phyloP scores from a whole-genome alignment of 2,113 vertebrate genomes.

The Jaculus jaculus region DNA sequence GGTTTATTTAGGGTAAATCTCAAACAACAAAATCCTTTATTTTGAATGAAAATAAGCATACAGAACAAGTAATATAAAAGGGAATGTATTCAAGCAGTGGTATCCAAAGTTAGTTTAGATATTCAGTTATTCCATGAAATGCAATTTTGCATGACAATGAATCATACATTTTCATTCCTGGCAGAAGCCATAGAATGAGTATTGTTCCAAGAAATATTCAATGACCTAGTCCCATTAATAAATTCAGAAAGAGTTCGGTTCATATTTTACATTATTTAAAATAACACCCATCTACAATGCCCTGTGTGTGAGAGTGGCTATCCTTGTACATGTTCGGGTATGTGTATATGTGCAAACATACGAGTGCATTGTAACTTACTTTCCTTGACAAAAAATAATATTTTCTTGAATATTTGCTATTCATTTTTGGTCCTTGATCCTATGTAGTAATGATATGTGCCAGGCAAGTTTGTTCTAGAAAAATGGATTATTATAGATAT shows the following conservation, averaged over 20 bases:
- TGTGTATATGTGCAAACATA: too few relatives aligned
- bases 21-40: background rate
- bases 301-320: too few relatives aligned
- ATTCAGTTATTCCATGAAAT: conserved; percentile 27
- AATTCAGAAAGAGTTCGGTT: background rate
- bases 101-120: background rate
- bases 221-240: background rate
- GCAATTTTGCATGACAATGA: conserved; percentile 1
- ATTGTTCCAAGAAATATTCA: conserved; percentile 9
- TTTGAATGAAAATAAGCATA: conserved; percentile 36
- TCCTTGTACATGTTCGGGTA: too few relatives aligned
- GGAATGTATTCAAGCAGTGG: background rate
- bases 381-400: too few relatives aligned
- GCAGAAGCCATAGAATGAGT: background rate
- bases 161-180: background rate
- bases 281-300: background rate
- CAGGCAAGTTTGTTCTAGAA: conserved; percentile 8
- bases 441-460: background rate
- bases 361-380: too few relatives aligned
- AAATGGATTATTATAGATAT: background rate
- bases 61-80: conserved; percentile 43
- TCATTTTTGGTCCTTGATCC: too few relatives aligned
- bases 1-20: background rate
- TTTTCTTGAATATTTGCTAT: too few relatives aligned
- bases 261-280: conserved; percentile 35